Conservation (phyloP, 2,113 vertebrate species). For the Gnathonemus echidnorhynchus region DNA sequence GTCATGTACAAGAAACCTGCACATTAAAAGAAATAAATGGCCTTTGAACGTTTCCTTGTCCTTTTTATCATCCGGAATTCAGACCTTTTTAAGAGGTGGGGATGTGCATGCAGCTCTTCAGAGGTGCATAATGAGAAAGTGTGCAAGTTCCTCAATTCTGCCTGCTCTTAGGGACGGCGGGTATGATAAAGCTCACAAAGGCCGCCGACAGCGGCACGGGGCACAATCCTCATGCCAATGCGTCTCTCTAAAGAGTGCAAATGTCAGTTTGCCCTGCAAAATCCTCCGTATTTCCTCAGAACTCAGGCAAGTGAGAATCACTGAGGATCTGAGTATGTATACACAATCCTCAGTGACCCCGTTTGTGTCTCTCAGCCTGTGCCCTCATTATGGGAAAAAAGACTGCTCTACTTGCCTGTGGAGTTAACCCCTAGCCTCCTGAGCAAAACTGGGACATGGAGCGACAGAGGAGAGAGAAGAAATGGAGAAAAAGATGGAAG, state of each 20-base stretch:
- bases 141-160: not conserved
- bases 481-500: not conserved
- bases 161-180: not conserved
- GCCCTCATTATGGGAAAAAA: conserved; percentile 49
- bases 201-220: not conserved
- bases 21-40: not conserved
- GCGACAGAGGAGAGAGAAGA: not conserved
- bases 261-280: not conserved
- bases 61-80: not conserved
- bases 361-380: conserved; percentile 26
- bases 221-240: not conserved
- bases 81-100: not conserved
- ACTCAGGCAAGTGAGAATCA: not conserved
- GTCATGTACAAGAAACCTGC: not conserved
- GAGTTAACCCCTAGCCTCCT: conserved; percentile 12
- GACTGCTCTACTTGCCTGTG: conserved; percentile 42
- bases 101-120: not conserved
- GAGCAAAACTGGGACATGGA: conserved; percentile 14
- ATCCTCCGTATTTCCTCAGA: not conserved
- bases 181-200: not conserved
- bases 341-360: conserved; percentile 30
- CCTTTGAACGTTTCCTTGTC: not conserved
- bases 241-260: not conserved
- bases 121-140: not conserved
- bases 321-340: conserved; percentile 19